Percentiles rank a stretch among this genome's conserved stretches.
These are phyloP conservation scores for Aspiorhynchus laticeps DNA, from an alignment of 2,113 vertebrate genomes.

Conservation along the genomic window DNA sequence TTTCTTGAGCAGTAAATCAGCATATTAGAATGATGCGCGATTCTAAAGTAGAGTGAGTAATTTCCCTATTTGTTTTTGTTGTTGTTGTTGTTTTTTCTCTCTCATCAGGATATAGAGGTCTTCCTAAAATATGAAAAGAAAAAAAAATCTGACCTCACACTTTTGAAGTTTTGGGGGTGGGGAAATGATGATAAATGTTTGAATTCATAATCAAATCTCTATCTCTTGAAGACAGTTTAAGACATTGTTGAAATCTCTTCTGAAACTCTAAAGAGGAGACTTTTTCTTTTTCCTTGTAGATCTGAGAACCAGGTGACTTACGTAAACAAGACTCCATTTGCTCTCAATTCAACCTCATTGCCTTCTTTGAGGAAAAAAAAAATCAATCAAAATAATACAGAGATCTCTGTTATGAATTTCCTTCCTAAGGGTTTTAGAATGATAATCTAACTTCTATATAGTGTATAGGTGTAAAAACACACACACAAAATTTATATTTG, in stretches of 20 bases:
- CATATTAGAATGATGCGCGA: too few relatives aligned
- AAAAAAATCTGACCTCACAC: too few relatives aligned
- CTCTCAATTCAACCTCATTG: not conserved
- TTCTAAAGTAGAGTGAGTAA: too few relatives aligned
- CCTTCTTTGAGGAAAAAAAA: not conserved
- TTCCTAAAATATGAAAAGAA: too few relatives aligned
- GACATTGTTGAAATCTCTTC: too few relatives aligned
- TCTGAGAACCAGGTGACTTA: not conserved
- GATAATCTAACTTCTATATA: not conserved
- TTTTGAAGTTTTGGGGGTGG: too few relatives aligned
- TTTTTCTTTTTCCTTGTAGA: not conserved
- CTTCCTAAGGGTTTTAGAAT: not conserved
- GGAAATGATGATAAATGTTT: not conserved
- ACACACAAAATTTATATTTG: slow-evolving; percentile 37
- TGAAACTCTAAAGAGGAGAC: too few relatives aligned
- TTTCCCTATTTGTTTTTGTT: too few relatives aligned
- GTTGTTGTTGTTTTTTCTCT: too few relatives aligned
- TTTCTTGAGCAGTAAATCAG: too few relatives aligned
- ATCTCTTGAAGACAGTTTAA: not conserved
- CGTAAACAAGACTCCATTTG: not conserved
- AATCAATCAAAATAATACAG: not conserved
- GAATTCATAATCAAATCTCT: not conserved
- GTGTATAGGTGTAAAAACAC: not conserved
- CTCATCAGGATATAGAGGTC: too few relatives aligned
- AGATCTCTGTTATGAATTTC: not conserved